phyloP scores from a whole-genome alignment of 1,140 invertebrate genomes.

The Drosophila santomea region DNA sequence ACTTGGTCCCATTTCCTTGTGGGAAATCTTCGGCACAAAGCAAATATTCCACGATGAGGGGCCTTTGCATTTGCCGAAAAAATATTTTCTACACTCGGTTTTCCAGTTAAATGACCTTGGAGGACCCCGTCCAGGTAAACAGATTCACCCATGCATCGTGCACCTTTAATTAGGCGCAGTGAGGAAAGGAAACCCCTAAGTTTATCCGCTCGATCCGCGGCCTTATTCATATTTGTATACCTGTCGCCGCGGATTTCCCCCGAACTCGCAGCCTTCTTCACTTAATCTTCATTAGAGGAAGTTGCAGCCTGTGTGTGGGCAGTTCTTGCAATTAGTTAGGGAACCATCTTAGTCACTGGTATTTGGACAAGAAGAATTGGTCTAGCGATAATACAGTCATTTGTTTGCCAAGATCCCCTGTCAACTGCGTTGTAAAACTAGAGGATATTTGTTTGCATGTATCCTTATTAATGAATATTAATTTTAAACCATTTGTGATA shows the following conservation, averaged over 20 bases:
- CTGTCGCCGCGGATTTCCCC: slow-evolving; percentile 62
- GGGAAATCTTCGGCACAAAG: slow-evolving; percentile 56
- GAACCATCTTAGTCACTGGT: slow-evolving; percentile 59
- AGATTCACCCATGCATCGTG: slow-evolving; percentile 56
- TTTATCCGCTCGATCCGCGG: slow-evolving; percentile 22
- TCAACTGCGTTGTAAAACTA: neutral
- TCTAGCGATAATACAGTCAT: slow-evolving; percentile 12
- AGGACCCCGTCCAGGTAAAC: slow-evolving; percentile 54
- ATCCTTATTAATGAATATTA: neutral
- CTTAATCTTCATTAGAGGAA: slow-evolving; percentile 69
- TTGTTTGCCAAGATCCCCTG: slow-evolving; percentile 13
- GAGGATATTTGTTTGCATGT: neutral
- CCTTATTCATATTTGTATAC: slow-evolving; percentile 64
- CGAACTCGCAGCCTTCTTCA: slow-evolving; percentile 43
- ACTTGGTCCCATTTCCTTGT: slow-evolving; percentile 63
- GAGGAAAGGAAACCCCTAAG: slow-evolving; percentile 24
- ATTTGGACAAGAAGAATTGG: slow-evolving; percentile 29
- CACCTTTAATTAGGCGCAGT: slow-evolving; percentile 56
- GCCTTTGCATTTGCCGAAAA: slow-evolving; percentile 22
- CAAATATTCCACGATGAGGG: slow-evolving; percentile 45
- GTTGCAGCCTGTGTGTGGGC: slow-evolving; percentile 50
- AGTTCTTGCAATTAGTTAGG: slow-evolving; percentile 53
- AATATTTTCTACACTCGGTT: slow-evolving; percentile 28
- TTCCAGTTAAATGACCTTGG: slow-evolving; percentile 79
- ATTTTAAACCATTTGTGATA: neutral